phyloP scores from a whole-genome alignment of 2,888 invertebrate species.

The Platynereis dumerilii region DNA sequence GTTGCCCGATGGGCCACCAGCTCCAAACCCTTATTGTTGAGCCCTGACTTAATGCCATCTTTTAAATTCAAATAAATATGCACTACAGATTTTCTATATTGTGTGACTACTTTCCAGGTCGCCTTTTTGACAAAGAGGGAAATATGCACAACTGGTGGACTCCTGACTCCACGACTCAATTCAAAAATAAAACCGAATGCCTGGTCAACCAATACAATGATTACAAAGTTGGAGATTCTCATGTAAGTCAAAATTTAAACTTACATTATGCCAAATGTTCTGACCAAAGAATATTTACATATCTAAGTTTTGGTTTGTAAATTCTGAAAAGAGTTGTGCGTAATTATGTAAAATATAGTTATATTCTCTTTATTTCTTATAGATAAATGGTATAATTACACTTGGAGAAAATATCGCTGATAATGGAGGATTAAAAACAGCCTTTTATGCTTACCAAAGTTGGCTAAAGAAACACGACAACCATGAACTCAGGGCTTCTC shows the following conservation, averaged over 20 bases:
- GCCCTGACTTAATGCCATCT: too few relatives aligned
- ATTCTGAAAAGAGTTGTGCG: too few relatives aligned
- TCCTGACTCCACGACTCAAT: slow-evolving; percentile 46
- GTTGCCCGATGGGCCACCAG: too few relatives aligned
- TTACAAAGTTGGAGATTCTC: slow-evolving; percentile 8
- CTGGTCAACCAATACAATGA: slow-evolving; percentile 75
- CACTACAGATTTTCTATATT: neutral
- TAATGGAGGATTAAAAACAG: slow-evolving; percentile 61
- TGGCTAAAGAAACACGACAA: slow-evolving; percentile 44
- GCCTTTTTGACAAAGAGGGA: slow-evolving; percentile 57
- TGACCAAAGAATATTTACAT: too few relatives aligned
- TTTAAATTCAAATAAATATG: too few relatives aligned
- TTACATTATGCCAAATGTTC: too few relatives aligned
- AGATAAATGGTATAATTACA: slow-evolving; percentile 60
- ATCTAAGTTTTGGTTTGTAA: too few relatives aligned
- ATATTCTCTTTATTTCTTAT: too few relatives aligned
- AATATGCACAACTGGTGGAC: slow-evolving; percentile 61
- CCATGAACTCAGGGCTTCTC: slow-evolving; percentile 41
- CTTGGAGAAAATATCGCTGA: slow-evolving; percentile 64
- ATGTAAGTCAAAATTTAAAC: slow-evolving; percentile 9
- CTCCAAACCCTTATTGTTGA: too few relatives aligned
- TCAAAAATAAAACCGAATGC: slow-evolving; percentile 51
- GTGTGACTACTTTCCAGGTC: slow-evolving; percentile 40
- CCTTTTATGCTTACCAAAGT: slow-evolving; percentile 58
- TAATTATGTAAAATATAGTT: too few relatives aligned